Conservation (phyloP, 1,140 invertebrate species). For the Marisa cornuarietis region DNA sequence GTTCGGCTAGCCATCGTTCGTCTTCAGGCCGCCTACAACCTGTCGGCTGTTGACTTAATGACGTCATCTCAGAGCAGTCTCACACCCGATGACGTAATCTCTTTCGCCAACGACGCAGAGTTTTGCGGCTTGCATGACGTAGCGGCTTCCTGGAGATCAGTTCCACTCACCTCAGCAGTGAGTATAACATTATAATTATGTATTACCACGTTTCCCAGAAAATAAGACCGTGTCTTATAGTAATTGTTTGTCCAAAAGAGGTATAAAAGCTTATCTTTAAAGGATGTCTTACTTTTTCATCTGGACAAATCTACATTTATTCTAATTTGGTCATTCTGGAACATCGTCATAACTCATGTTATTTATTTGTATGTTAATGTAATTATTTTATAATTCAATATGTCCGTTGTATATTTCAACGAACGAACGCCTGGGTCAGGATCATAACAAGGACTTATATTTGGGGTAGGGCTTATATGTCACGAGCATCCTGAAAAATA, state of each 20-base stretch:
- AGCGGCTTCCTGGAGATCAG: background rate
- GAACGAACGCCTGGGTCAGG: no score
- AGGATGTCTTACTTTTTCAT: background rate
- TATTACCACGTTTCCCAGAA: background rate
- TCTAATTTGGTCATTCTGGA: no score
- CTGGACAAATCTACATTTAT: background rate
- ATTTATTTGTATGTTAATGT: no score
- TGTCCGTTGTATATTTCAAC: no score
- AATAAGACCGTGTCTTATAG: background rate
- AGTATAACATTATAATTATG: background rate
- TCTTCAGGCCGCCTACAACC: slow-evolving; percentile 24
- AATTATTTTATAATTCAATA: no score
- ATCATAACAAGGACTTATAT: no score
- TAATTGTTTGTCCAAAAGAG: background rate
- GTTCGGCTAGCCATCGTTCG: slow-evolving; percentile 18
- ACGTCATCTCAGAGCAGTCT: slow-evolving; percentile 6
- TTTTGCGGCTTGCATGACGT: slow-evolving; percentile 2
- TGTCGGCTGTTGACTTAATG: background rate
- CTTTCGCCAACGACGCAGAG: slow-evolving; percentile 4
- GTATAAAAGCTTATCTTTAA: background rate
- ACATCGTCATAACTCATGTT: no score
- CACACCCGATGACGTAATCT: background rate
- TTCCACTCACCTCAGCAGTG: background rate
- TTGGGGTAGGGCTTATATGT: no score
- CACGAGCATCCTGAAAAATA: no score